Base-by-base conservation (phyloP, 2,888 invertebrate species). In the Xanthia icteritia region DNA sequence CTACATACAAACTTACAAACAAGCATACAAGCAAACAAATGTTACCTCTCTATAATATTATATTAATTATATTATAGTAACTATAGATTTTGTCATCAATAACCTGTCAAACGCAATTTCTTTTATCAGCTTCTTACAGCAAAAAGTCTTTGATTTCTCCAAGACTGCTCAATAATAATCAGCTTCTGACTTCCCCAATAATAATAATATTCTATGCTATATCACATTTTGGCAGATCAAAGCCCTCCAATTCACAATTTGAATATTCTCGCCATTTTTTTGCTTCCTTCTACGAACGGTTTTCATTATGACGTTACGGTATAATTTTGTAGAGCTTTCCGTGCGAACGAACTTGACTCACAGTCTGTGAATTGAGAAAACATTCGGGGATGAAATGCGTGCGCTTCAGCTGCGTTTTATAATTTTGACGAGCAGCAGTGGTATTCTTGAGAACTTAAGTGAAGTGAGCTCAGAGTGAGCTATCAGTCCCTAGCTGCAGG, bases 311-410 rank as follows among this genome's bases (percentile, higher is more conserved):
- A 84, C 36, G 45, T 67, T 86, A 89, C 83, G 82, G 86, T 81
- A 89, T 91, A 90, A 92, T 90, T 92, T 89, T 90, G 85, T 75
- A 85, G 88, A 90, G 91, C 88, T 91, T 92, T 92, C 88, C 89
- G 83, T 89, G 87, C 87, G 91, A 91, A 88, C 84, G 90, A 89
- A 88, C 78, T 70, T 48, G 61, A 64, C 54, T 64, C 73, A 54
- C 71, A 42, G 78, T 75, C 81, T 81, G 64, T 75, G 78, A 70
- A 70, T 75, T 78, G n/a, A 0, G 39, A 1, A 76, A 84, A 84
- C 74, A 75, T 73, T 31, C 64, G 70, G 51, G 11, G 0, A 2
- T 15, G 0, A 8, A 76, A 27, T 71, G 4, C 31, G 42, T 9
- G 9, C 65, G 56, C 5, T 65, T 17, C 8, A 6, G 67, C 27